Conservation (phyloP, 2,797 vertebrate genomes). For the Anomalospiza imberbis region DNA sequence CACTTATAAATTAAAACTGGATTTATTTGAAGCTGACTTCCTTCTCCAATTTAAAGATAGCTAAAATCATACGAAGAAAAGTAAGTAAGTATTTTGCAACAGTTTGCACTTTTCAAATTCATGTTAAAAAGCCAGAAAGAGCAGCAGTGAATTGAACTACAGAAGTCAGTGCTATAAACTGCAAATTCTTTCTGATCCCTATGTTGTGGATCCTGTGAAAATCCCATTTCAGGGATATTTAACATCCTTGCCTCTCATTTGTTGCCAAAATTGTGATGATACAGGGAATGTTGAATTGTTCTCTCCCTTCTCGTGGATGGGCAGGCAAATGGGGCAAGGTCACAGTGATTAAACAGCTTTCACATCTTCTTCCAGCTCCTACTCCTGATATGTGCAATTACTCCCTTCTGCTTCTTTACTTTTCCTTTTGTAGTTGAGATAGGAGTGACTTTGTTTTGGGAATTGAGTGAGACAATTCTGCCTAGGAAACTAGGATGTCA, state of each 20-base stretch:
- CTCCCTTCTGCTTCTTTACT: neutral
- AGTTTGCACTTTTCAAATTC: neutral
- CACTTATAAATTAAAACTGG: neutral
- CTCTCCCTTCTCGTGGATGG: neutral
- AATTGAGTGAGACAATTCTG: neutral
- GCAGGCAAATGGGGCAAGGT: neutral
- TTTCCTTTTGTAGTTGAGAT: neutral
- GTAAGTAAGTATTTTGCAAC: neutral
- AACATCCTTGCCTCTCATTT: neutral
- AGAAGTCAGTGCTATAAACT: neutral
- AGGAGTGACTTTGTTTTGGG: neutral
- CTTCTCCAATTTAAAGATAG: neutral
- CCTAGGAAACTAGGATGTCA: neutral
- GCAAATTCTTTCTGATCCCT: neutral
- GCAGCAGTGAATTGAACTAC: neutral
- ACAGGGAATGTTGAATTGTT: neutral
- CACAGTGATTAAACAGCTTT: neutral
- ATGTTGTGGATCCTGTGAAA: neutral
- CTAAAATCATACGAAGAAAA: neutral
- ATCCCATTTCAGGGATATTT: conserved; percentile 5
- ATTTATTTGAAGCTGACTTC: neutral
- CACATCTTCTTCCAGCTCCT: neutral
- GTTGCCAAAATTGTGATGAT: neutral
- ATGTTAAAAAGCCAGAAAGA: neutral
- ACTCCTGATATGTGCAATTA: neutral